Base-by-base conservation (phyloP, 2,113 vertebrate genomes). In the Taurulus bubalis region DNA sequence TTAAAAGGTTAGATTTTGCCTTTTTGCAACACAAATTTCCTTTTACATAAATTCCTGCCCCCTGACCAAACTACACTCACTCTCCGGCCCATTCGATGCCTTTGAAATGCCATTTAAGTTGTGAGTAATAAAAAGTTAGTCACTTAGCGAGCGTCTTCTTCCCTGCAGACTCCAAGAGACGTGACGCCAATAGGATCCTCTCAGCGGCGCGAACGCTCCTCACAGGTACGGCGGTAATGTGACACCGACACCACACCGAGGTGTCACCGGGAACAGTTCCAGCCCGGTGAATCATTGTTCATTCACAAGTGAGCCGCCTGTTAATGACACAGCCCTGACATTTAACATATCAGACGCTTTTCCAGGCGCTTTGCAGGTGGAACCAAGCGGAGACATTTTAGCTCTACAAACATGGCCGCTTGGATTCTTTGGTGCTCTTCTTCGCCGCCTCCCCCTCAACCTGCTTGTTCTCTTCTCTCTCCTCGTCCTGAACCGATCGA, bases 391-490 rank as follows among this genome's bases (percentile, higher is more conserved):
- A 75, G 85, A 90, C 85, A 87, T 88, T 89, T 38, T 3, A 72
- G 64, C 26, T 76, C 28, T 4, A 24, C 10, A 51, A 70, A 66
- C 59, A 53, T 5, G 64, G 69, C 40, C 64, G 53, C 75, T 45
- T 77, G 66, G 72, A 55, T 63, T 58, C 30, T 22, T 49, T 10
- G 51, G 8, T 64, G 69, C 36, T 79, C 70, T 66, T 55, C 75
- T 71, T 53, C 59, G 62, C 51, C 71, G 68, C 71, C 77, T 76
- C n/a, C n/a, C n/a, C n/a, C 81, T 73, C 82, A 77, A 15, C 75
- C 85, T 79, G 75, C 87, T 87, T 89, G 85, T 89, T 83, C 83
- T 88, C 81, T 87, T 92, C 90, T 92, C 92, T 89, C 71, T 75
- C 45, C 83, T 71, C 77, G 88, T 91, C 85, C 87, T 69, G 69